Base-by-base conservation (phyloP, 1,140 invertebrate genomes). In the Planococcus citri region DNA sequence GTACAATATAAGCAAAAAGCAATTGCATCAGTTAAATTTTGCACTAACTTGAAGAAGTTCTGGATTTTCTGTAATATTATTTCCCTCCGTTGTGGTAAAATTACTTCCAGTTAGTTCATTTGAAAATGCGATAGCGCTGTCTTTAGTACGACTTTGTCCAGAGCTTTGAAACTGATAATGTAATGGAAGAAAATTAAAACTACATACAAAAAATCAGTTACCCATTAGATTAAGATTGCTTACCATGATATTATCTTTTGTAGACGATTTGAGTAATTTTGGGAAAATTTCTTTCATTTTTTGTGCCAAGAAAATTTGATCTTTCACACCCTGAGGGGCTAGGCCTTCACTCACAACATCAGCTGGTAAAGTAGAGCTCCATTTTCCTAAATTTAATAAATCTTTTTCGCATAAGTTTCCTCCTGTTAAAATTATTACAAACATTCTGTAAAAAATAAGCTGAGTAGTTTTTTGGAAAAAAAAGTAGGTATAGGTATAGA, bases 251-350 rank as follows among this genome's bases (percentile, higher is more conserved):
- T 68, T 24, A 10, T 71, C 27, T 10, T 61, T 33, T 27, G 71
- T 70, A 0, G 68, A 9, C 4, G 60, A 24, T 4, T 71, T 67
- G 4, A 75, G 71, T 57, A 75, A 22, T 21, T 74, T 69, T 12
- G 74, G 74, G 51, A 75, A 75, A 12, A 71, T 71, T 33, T 64
- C 71, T 51, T 72, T 75, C 0, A 75, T 37, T 20, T 72, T 70
- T n/a, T 72, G 27, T 20, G 73, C 74, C 29, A 76, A 38, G 0
- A 70, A 69, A n/a, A 68, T 58, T 0, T 74, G 57, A 21, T 76
- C 75, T 21, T 72, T 25, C 0, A 68, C 12, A 1, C 75, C 75
- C 38, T 75, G 72, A 1, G 17, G 17, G 0, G 73, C 71, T 0
- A 76, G 29, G n/a, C n/a, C n/a, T 25, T 41, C 37, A 10, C 70